Evolutionary conservation across 2,797 vertebrate genomes (phyloP).

Genomic region (Xiphophorus birchmanni): DNA sequence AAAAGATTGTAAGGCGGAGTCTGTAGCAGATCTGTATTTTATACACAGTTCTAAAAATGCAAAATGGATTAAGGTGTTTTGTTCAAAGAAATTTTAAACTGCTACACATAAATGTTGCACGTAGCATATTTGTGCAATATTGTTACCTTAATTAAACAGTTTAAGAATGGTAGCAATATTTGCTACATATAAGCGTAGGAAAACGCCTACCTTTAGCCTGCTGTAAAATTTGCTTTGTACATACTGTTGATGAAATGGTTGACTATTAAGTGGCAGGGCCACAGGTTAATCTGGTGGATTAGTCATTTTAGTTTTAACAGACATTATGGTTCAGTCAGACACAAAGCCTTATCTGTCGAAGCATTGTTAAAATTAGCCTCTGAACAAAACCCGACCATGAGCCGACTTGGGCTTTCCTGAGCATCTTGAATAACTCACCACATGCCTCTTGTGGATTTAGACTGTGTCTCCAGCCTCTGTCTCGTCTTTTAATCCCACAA

Average conservation of each 20-base stretch:
- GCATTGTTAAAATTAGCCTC: constrained; percentile 2
- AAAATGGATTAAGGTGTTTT: not conserved
- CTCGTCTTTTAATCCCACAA: constrained; percentile 14
- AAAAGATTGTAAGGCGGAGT: not conserved
- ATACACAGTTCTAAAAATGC: not conserved
- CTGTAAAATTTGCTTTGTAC: not conserved
- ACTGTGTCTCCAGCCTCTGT: constrained; percentile 15
- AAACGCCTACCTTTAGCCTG: not conserved
- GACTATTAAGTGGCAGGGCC: not conserved
- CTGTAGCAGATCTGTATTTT: not conserved
- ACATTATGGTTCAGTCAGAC: not conserved
- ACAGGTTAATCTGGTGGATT: not conserved
- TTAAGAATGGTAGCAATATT: not conserved
- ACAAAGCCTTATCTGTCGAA: constrained; percentile 3
- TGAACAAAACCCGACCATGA: not conserved
- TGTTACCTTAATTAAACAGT: not conserved
- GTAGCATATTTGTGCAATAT: no score
- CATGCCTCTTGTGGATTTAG: constrained; percentile 6
- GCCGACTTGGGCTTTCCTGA: constrained; percentile 7
- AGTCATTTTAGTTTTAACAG: not conserved
- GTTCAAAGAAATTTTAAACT: not conserved
- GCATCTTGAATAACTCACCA: constrained; percentile 16
- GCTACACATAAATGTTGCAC: not conserved
- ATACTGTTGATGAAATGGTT: not conserved
- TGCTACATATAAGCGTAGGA: not conserved